Conservation (phyloP, 2,113 vertebrate genomes). For the Crotalus tigris region DNA sequence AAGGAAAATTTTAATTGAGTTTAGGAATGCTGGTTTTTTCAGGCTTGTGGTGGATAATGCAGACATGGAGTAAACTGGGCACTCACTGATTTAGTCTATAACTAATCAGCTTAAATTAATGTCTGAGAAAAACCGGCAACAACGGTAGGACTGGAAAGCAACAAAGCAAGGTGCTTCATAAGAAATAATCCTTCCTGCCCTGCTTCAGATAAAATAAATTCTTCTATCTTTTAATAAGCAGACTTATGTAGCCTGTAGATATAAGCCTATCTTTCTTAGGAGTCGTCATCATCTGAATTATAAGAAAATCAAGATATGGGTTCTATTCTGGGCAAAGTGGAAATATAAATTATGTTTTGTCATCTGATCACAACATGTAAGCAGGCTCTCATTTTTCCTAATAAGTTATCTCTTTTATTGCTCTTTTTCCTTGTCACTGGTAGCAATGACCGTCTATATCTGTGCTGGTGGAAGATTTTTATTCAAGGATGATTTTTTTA, state of each 20-base stretch:
- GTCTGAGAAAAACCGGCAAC: neutral
- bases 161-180: neutral
- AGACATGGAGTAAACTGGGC: neutral
- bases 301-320: neutral
- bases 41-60: neutral
- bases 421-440: neutral
- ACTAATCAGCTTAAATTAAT: accelerated
- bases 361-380: neutral
- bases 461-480: neutral
- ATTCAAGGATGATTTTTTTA: neutral
- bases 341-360: neutral
- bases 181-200: neutral
- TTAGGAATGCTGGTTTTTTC: too few species aligned
- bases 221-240: neutral
- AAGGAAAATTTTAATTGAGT: neutral
- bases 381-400: neutral
- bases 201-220: neutral
- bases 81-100: neutral
- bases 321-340: neutral
- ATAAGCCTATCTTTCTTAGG: neutral
- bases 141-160: neutral
- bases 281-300: neutral
- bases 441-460: neutral
- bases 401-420: neutral
- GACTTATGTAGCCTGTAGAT: neutral